Percentiles rank a stretch among this genome's conserved stretches.
Evolutionary conservation across 2,888 invertebrate species (phyloP).

Genomic region (Thymelicus sylvestris): DNA sequence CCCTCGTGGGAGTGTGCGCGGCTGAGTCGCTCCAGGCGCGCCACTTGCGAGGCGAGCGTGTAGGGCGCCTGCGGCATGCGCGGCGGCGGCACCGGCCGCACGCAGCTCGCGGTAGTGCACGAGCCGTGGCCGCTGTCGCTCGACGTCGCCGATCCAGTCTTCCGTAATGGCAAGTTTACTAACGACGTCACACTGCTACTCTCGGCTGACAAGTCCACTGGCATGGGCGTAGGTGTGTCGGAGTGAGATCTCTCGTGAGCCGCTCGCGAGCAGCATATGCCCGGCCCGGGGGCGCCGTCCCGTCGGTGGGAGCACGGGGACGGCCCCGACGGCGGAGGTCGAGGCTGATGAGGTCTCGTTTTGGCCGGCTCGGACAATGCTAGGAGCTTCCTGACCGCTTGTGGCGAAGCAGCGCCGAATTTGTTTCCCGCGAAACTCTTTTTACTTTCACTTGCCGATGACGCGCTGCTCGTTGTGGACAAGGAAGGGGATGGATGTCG

Average conservation of each 20-base stretch:
- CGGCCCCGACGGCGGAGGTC: constrained; percentile 86
- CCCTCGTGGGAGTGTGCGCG: constrained; percentile 95
- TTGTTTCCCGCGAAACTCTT: constrained; percentile 86
- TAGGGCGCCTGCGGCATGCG: constrained; percentile 91
- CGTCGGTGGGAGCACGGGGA: constrained; percentile 87
- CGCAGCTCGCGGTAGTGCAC: constrained; percentile 79
- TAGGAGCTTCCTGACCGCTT: constrained; percentile 97
- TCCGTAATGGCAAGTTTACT: constrained; percentile 94
- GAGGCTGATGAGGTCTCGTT: constrained; percentile 94
- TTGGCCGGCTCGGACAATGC: constrained; percentile 95
- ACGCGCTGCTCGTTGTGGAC: constrained; percentile 95
- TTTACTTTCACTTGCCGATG: constrained; percentile 92
- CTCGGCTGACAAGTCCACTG: constrained; percentile 96
- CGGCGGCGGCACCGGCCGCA: constrained; percentile 88
- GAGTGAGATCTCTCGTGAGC: constrained; percentile 96
- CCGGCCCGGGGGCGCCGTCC: constrained; percentile 84
- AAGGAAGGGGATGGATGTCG: constrained; percentile 97
- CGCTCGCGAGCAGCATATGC: constrained; percentile 80
- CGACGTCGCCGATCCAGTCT: constrained; percentile 96
- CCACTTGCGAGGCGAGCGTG: constrained; percentile 94
- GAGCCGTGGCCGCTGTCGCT: constrained; percentile 96
- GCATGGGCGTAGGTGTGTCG: constrained; percentile 93
- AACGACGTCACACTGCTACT: constrained; percentile 97
- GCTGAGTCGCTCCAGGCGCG: constrained; percentile 91
- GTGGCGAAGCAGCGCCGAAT: constrained; percentile 96